Base-by-base conservation (phyloP, 2,888 invertebrate genomes). In the Leucozona laternaria region DNA sequence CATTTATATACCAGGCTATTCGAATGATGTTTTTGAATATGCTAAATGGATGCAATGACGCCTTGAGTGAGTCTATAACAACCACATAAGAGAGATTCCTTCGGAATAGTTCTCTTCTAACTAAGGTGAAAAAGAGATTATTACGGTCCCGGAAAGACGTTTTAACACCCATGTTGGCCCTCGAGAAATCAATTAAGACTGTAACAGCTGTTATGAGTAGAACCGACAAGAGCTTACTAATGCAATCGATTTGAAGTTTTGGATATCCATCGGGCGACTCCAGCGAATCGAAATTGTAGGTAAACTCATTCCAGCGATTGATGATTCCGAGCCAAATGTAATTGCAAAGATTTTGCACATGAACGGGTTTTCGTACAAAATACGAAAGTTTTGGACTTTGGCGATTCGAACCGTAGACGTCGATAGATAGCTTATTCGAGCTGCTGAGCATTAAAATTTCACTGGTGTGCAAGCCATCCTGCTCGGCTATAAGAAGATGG, bases 221-320 rank as follows among this genome's bases (percentile, higher is more conserved):
- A 53, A 96, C 93, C 0, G 96, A 95, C 1, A 94, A 90, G 31
- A 95, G 87, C 77, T 92, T 91, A 25, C 90, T 91, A 11, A 92
- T 68, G 82, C 90, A 91, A 4, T 89, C 89, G 57, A 90, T 91
- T 79, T 88, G 90, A 20, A 89, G 88, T 25, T 82, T 89, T n/a
- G 85, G 89, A 78, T 84, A 84, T 7, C 91, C 91, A 66, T 92
- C 92, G 0, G 96, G 95, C 76, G 95, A 95, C 90, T 97, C 96
- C 6, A 95, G 92, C 0, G 97, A 96, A 90, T 97, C 97, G 88
- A 96, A 96, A 89, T 95, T 95, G 28, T 95, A 95, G 7, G 96
- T 94, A 88, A 97, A 96, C 89, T 96, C 96, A 90, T 97, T 97
- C 97, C 97, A 97, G 22, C 94, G 93, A 89, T 96, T 96, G 20